Conservation (phyloP, 2,113 vertebrate species). For the Campylomormyrus tamandua region DNA sequence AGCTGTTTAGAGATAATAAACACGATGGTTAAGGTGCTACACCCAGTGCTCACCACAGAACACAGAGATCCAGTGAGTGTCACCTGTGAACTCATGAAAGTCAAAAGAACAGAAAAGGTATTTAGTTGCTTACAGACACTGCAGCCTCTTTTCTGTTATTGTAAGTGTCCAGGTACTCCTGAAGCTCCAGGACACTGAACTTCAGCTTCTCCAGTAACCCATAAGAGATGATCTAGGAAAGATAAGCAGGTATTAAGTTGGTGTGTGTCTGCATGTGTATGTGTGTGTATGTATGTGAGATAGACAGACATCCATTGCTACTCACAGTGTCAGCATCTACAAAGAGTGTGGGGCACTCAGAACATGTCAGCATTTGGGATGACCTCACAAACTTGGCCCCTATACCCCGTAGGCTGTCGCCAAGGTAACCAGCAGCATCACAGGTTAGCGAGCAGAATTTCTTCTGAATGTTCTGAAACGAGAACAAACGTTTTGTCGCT, state of each 20-base stretch:
- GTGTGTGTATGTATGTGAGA: neutral
- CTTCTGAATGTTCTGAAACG: slow-evolving; percentile 87
- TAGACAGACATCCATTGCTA: slow-evolving; percentile 16
- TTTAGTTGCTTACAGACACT: slow-evolving; percentile 69
- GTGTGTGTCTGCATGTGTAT: neutral
- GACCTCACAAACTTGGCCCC: slow-evolving; percentile 92
- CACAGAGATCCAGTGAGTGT: neutral
- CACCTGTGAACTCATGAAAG: neutral
- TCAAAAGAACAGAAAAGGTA: neutral
- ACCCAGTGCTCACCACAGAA: neutral
- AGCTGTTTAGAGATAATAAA: neutral
- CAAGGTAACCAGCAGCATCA: slow-evolving; percentile 89
- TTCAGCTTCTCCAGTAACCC: slow-evolving; percentile 96
- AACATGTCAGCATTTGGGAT: slow-evolving; percentile 91
- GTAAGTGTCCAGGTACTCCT: slow-evolving; percentile 96
- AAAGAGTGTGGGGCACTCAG: slow-evolving; percentile 91
- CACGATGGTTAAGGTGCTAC: neutral
- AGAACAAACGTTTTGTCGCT: neutral
- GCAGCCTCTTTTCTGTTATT: slow-evolving; percentile 89
- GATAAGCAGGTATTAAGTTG: neutral
- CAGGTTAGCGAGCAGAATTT: slow-evolving; percentile 93
- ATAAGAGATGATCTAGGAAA: slow-evolving; percentile 85
- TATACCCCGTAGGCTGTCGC: slow-evolving; percentile 87
- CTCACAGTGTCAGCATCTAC: slow-evolving; percentile 95
- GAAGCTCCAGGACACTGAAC: slow-evolving; percentile 93